Evolutionary conservation across 2,888 invertebrate genomes (phyloP), one percentile per base, ranked within the genome.

Genomic region (Drosophila anceps): DNA sequence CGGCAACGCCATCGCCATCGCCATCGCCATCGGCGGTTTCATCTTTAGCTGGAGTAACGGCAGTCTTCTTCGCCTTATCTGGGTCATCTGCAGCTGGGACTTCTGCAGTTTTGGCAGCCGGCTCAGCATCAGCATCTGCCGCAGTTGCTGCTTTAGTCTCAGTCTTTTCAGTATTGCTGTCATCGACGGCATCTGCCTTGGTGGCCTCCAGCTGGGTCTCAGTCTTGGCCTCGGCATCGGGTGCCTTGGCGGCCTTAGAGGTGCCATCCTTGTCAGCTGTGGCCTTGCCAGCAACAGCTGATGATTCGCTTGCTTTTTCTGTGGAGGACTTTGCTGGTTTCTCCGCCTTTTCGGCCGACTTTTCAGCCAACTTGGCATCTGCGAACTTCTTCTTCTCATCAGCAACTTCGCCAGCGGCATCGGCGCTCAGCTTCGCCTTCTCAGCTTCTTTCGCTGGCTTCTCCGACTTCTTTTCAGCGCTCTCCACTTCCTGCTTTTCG

Each of bases 401-500:
- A 29, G 33, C 43, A 27, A 37, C 41, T 12, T 35, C 46, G 27
- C 12, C 65, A 24, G 33, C 51, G 12, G 10, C n/a, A 24, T 44
- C 57, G 13, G 69, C 64, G 9, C 24, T 41, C 20, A 62, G 41
- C 20, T 74, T 41, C n/a, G 68, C 35, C 0, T 9, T 1, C 12
- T 51, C 27, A 15, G 66, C 29, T 7, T 64, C 55, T 1, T 48
- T 24, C 7, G 46, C 27, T 15, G 54, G 15, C 35, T 71, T 59
- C 2, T 63, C 50, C 33, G 20, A 39, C 18, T 18, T 15, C 37
- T 60, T 59, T 8, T 61, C 50, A n/a, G 73, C 75, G 13, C 73
- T 79, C n/a, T 79, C 90, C 80, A 35, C 75, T 66, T 73, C 82
- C 68, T 71, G 82, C 63, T 79, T 91, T 62, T 76, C 91, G 7